Evolutionary conservation across 2,113 vertebrate genomes (phyloP), one percentile per base, ranked within the genome.

Genomic region (Campylomormyrus numenius): DNA sequence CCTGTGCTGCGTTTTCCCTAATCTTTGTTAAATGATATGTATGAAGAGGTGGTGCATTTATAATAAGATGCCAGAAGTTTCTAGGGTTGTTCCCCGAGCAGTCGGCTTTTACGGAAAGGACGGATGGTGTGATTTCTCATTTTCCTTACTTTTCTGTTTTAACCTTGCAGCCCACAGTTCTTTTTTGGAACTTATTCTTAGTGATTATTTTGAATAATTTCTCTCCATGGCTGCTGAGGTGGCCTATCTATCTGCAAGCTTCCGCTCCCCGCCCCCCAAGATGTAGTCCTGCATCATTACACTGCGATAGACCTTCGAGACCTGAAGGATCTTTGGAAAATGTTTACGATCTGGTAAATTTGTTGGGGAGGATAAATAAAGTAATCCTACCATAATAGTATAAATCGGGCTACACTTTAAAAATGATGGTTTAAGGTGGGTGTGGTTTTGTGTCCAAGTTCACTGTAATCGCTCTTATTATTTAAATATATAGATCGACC

Each of bases 1-100:
- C n/a, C 10, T 11, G 45, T 27, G 42, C 50, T 56, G n/a, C 50
- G 83, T 52, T 70, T 70, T 74, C 48, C 58, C 31, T 87, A 87
- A 58, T 85, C 80, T 89, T 84, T 62, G 77, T 89, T 87, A 89
- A 89, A 90, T 50, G 77, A 89, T 87, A 84, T 86, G 42, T 48
- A 49, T 35, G 24, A 56, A 56, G n/a, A 19, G 58, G 80, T 46
- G 27, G 24, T 52, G 53, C 19, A 74, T 87, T 87, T 66, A 53
- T 87, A 87, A 88, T 70, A 53, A 83, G 77, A 89, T 42, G 31
- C 49, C 31, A 85, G 15, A 66, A 70, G 9, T 83, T 80, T 21
- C 50, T 89, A 10, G 39, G 39, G 39, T 85, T 19, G 39, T n/a
- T 48, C 7, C 39, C 21, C 7, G 45, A 21, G 83, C 46, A 31